phyloP scores from a whole-genome alignment of 2,113 vertebrate genomes.

The Murina feae region DNA sequence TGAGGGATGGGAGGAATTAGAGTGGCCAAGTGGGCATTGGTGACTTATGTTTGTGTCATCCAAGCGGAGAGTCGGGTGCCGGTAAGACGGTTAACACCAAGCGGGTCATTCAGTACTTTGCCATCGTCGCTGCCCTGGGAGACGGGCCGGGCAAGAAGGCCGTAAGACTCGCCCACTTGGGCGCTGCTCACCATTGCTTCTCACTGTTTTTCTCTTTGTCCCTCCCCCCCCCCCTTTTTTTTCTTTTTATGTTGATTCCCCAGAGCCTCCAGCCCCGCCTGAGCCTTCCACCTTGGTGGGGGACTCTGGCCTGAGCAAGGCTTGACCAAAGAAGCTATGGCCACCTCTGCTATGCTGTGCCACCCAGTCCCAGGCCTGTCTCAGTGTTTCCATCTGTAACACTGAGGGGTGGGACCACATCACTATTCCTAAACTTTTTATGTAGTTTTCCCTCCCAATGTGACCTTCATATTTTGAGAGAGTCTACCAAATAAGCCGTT shows the following conservation, averaged over 20 bases:
- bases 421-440: not conserved
- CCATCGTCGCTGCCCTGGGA: conserved; percentile 95
- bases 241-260: conserved; percentile 57
- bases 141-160: conserved; percentile 89
- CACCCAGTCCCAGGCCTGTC: not conserved
- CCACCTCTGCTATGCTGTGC: not conserved
- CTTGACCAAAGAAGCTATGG: conserved; percentile 49
- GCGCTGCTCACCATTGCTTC: conserved; percentile 45
- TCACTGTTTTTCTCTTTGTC: conserved; percentile 15
- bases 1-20: not conserved
- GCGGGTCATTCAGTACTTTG: conserved; percentile 99
- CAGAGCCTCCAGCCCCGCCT: conserved; percentile 60
- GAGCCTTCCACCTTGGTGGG: conserved; percentile 54
- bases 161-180: conserved; percentile 79
- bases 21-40: conserved; percentile 21
- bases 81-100: conserved; percentile 99
- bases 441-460: not conserved
- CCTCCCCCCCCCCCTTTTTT: not conserved
- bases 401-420: not conserved
- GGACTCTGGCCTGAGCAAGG: conserved; percentile 73
- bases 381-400: not conserved
- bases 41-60: conserved; percentile 83
- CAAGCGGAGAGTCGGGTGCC: conserved; percentile 98
- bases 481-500: not conserved
- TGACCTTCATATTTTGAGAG: conserved; percentile 3